Conservation (phyloP, 92 coral and sea anemone species). For the Nematostella vectensis region DNA sequence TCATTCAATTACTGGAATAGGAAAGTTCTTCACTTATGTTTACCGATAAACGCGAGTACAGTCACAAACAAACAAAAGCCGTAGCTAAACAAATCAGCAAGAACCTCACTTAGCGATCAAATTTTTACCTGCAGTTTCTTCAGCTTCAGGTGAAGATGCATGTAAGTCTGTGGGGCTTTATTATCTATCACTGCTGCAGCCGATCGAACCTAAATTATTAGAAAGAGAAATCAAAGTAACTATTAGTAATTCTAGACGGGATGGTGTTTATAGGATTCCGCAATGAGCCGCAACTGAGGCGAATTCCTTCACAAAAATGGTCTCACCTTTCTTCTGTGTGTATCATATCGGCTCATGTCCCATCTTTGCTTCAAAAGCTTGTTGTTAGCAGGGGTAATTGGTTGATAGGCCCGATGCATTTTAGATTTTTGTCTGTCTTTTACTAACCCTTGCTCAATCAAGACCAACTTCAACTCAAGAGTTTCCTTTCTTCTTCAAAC, state of each 20-base stretch:
- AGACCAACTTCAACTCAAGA: conserved; percentile 25
- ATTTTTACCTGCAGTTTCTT: conserved; percentile 90
- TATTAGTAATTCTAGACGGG: too few relatives aligned
- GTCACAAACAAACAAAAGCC: conserved; percentile 9
- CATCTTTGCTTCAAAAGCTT: conserved; percentile 94
- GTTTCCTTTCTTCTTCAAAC: conserved; percentile 16
- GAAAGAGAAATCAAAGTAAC: conserved; percentile 5
- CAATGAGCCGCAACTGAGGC: too few relatives aligned
- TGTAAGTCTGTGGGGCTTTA: conserved; percentile 91
- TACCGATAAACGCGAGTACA: conserved; percentile 10
- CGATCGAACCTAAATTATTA: conserved; percentile 56
- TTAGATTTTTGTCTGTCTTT: not conserved
- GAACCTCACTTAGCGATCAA: too few relatives aligned
- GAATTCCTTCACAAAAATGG: not conserved
- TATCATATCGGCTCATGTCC: conserved; percentile 89
- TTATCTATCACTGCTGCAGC: conserved; percentile 93
- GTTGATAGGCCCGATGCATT: conserved; percentile 97
- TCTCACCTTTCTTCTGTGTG: conserved; percentile 89
- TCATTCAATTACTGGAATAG: too few relatives aligned
- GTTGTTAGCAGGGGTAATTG: conserved; percentile 97
- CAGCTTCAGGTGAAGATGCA: conserved; percentile 93
- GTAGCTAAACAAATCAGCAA: too few relatives aligned
- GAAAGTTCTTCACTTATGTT: conserved; percentile 17
- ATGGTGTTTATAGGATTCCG: too few relatives aligned
- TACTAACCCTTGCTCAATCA: conserved; percentile 13